Conservation (phyloP, 2,888 invertebrate species). For the Synanthedon vespiformis region DNA sequence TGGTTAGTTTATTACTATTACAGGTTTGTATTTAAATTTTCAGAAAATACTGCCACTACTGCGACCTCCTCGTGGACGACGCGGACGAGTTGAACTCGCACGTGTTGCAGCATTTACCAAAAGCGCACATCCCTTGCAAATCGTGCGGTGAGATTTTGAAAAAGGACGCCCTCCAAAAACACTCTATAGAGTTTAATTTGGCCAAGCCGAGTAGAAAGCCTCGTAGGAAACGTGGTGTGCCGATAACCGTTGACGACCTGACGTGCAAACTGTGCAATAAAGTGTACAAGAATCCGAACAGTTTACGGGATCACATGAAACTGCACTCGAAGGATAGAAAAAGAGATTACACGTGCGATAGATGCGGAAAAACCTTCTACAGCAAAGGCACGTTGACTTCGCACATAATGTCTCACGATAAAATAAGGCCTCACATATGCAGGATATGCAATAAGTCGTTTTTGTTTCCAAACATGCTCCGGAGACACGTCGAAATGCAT, state of each 20-base stretch:
- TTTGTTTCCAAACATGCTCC: conserved; percentile 51
- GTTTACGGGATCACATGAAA: conserved; percentile 67
- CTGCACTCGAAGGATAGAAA: conserved; percentile 64
- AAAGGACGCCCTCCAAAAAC: conserved; percentile 32
- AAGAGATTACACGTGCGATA: conserved; percentile 52
- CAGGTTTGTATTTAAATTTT: no score
- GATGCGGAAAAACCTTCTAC: conserved; percentile 58
- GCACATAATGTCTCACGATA: conserved; percentile 55
- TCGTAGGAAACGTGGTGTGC: conserved; percentile 40
- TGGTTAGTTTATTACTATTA: no score
- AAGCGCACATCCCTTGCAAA: conserved; percentile 28
- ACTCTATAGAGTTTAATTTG: conserved; percentile 31
- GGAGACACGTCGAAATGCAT: conserved; percentile 58
- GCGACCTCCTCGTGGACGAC: conserved; percentile 23
- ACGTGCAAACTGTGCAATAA: conserved; percentile 51
- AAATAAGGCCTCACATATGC: conserved; percentile 48
- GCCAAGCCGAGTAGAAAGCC: conserved; percentile 35
- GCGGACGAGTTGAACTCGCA: conserved; percentile 20
- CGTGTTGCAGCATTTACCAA: conserved; percentile 30
- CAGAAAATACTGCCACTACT: conserved; percentile 34
- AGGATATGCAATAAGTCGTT: conserved; percentile 57
- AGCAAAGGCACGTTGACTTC: conserved; percentile 57
- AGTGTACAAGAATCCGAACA: conserved; percentile 42
- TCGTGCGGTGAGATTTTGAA: conserved; percentile 47
- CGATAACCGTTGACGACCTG: conserved; percentile 45